A percentile compares a stretch with the other conserved stretches of the same genome.
Conservation (phyloP, 2,888 invertebrate species). For the Agrochola macilenta region DNA sequence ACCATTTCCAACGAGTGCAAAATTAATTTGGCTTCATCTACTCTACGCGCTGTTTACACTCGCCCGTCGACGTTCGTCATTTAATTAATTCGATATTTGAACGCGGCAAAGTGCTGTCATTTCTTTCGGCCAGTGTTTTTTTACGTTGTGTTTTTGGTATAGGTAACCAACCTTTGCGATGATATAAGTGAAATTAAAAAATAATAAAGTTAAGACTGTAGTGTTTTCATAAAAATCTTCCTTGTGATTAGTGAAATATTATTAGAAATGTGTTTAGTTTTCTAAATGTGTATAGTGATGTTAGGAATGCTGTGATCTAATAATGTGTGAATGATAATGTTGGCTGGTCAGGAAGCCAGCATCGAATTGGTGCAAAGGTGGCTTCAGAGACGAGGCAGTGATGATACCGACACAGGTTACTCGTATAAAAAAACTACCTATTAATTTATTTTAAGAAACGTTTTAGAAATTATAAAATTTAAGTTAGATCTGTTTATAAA, state of each 20-base stretch:
- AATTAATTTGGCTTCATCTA: slow-evolving; percentile 79
- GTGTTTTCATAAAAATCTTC: background rate
- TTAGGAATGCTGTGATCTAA: slow-evolving; percentile 71
- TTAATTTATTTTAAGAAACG: background rate
- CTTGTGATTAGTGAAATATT: slow-evolving; percentile 42
- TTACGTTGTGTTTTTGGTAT: slow-evolving; percentile 47
- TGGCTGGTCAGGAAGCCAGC: slow-evolving; percentile 88
- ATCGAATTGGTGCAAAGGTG: slow-evolving; percentile 87
- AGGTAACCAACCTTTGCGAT: slow-evolving; percentile 17
- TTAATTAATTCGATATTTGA: slow-evolving; percentile 89
- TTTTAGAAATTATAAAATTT: background rate
- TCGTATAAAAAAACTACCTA: background rate
- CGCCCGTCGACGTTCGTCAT: slow-evolving; percentile 83
- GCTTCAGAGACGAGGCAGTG: slow-evolving; percentile 83
- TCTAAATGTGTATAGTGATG: slow-evolving; percentile 57
- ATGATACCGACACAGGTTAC: slow-evolving; percentile 83
- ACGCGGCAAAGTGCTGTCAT: slow-evolving; percentile 82
- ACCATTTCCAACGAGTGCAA: slow-evolving; percentile 63
- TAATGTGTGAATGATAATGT: slow-evolving; percentile 85
- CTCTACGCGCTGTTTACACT: slow-evolving; percentile 84
- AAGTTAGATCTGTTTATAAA: background rate
- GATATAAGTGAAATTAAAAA: slow-evolving; percentile 35
- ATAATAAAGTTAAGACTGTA: slow-evolving; percentile 18
- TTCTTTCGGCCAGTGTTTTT: slow-evolving; percentile 68
- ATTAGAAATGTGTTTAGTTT: slow-evolving; percentile 47